These are phyloP conservation scores for Lepilemur septentrionalis DNA, from an alignment of 2,797 vertebrate species.

Conservation along the genomic window DNA sequence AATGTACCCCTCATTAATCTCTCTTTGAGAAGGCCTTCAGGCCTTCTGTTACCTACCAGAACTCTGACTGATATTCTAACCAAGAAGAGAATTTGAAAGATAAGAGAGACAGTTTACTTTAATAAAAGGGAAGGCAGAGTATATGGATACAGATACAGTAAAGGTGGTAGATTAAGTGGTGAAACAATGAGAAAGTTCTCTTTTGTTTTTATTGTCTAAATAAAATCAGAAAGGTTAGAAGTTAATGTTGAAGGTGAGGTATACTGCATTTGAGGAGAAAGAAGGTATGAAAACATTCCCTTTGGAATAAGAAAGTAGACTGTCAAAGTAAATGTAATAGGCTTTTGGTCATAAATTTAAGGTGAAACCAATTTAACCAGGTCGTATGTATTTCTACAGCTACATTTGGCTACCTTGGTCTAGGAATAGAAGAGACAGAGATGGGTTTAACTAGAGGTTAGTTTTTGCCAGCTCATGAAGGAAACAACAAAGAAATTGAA, in stretches of 20 bases:
- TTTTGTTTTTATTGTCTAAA: constrained; percentile 19
- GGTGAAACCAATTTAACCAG: neutral
- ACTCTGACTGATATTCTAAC: neutral
- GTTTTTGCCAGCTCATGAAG: neutral
- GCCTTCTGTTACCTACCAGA: neutral
- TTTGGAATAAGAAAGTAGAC: neutral
- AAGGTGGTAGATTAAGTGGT: neutral
- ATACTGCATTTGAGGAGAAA: neutral
- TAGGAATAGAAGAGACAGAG: neutral
- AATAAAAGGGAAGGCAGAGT: neutral
- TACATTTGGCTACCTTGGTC: neutral
- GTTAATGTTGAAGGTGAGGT: neutral
- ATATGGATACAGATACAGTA: neutral
- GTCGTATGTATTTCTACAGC: neutral
- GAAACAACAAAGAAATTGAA: neutral
- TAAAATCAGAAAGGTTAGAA: neutral
- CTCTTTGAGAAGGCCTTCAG: neutral
- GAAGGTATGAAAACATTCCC: neutral
- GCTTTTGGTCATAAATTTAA: neutral
- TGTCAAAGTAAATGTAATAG: neutral
- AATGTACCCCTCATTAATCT: neutral
- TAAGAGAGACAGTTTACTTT: neutral
- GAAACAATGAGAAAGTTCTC: constrained; percentile 12
- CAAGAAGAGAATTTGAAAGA: neutral
- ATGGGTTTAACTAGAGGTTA: neutral